Evolutionary conservation across 2,797 vertebrate species (phyloP).

Genomic region (Momotus momota): DNA sequence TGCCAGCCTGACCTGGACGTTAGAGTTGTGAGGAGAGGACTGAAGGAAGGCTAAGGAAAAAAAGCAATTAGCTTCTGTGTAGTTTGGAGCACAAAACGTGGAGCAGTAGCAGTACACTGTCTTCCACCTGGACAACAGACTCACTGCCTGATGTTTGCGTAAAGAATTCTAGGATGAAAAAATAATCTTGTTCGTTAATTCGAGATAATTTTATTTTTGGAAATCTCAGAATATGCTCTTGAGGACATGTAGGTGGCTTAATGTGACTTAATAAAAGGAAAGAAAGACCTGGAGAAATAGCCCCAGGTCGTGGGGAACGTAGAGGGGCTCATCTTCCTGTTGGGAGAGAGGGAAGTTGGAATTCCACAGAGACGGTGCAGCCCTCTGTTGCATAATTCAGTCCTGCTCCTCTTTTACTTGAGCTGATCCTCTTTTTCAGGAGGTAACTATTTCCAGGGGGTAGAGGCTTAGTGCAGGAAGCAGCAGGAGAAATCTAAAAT

Average conservation of each 20-base stretch:
- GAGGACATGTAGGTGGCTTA: neutral
- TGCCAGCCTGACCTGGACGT: neutral
- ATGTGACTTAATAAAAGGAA: neutral
- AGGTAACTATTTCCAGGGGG: neutral
- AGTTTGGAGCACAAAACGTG: neutral
- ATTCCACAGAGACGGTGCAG: neutral
- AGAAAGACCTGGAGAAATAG: neutral
- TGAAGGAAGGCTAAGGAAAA: neutral
- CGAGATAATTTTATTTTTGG: neutral
- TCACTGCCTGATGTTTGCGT: neutral
- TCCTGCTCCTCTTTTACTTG: too few species aligned
- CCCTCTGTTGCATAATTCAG: too few species aligned
- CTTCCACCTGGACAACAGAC: rapidly evolving
- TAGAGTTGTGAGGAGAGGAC: neutral
- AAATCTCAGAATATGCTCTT: neutral
- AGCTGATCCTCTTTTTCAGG: neutral
- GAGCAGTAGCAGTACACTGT: neutral
- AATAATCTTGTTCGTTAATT: neutral
- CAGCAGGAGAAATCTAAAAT: neutral
- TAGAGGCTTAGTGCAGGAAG: neutral
- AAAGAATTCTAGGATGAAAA: neutral
- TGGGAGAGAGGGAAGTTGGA: neutral
- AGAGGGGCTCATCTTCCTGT: neutral
- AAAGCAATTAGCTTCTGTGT: neutral
- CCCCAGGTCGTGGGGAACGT: neutral